Evolutionary conservation across 1,140 invertebrate species (phyloP), one percentile per base, ranked within the genome.

Genomic region (Drosophila ercepeae): DNA sequence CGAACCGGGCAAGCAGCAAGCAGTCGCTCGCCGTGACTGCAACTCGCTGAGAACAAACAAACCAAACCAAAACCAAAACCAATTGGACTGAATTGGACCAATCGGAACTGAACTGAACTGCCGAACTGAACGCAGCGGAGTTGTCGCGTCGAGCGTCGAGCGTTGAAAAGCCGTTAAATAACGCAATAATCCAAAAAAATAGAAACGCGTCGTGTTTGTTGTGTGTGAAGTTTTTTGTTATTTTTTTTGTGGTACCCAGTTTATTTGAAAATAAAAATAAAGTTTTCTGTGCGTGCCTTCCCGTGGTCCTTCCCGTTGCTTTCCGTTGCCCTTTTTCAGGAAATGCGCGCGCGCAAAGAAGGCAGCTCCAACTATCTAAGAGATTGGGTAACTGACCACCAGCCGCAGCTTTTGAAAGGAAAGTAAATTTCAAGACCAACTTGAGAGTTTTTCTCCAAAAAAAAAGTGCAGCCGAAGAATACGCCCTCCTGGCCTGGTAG

Each of bases 281-380:
- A 23, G 45, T 50, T 53, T 46, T 46, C 29, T 32, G 29, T 65
- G 36, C 39, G 57, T 45, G 27, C 53, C 39, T 41, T 53, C n/a
- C n/a, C n/a, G n/a, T n/a, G 16, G 32, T 34, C 50, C 71, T 63
- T 69, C 39, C 44, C 42, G 41, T 51, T 70, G 54, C 63, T 63
- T 48, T 60, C n/a, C n/a, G n/a, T n/a, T 50, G 36, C 4, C 39
- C 53, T 58, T 61, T 76, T 70, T 53, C 50, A 16, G 46, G 58
- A 74, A 82, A 84, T 84, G 79, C 79, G 79, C 79, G 79, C 79
- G 79, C 79, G 75, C 81, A 64, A 42, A 51, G 27, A 36, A 54
- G 36, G 13, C 36, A 7, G 36, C 36, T 16, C 14, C 36, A 14
- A 39, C 36, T 39, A 39, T 39, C 13, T 16, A 13, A 39, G 36